Base-by-base conservation (phyloP, 2,797 vertebrate genomes). In the Enteromius afrohamiltoni region DNA sequence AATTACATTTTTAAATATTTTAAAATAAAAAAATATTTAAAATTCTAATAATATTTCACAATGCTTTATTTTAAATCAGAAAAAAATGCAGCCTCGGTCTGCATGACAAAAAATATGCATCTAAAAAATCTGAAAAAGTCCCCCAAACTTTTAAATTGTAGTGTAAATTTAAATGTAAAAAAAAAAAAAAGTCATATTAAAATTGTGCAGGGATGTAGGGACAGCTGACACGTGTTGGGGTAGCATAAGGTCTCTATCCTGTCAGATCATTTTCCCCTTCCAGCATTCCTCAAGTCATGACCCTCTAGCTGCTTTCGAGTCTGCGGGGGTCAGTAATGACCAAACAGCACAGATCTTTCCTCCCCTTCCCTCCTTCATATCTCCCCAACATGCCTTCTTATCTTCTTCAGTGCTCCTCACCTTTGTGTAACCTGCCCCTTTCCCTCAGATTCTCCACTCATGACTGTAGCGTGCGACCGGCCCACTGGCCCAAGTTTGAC, bases 401-500 rank as follows among this genome's bases (percentile, higher is more conserved):
- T 76, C 79, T 68, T 69, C 31, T 68, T 60, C 53, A 37, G 21
- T 42, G 67, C 65, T 78, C 53, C 55, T 83, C 65, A 78, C 82
- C 82, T 83, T 73, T 69, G 29, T 31, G 29, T 82, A 80, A 87
- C 79, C 83, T 86, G 79, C 55, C 53, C 23, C 42, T 71, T 62
- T 79, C 31, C 53, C 75, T 82, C 60, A 70, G 51, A 86, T 62
- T 60, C 47, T 53, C 82, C 37, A 79, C 83, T 88, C 87, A 91
- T 91, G 92, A 84, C 90, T 88, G 87, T 94, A 91, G 92, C 91
- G 92, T 94, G 93, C 91, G 89, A 93, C 91, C 91, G 89, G 85
- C 91, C 92, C 92, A 92, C 92, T 93, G 93, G 91, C 93, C 93
- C 92, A 88, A 85, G 90, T 88, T 85, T 94, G 93, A 94, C 94